Percentiles rank a stretch among this genome's conserved stretches.
phyloP scores from a whole-genome alignment of 2,113 vertebrate genomes.

The Erpornis zantholeuca region DNA sequence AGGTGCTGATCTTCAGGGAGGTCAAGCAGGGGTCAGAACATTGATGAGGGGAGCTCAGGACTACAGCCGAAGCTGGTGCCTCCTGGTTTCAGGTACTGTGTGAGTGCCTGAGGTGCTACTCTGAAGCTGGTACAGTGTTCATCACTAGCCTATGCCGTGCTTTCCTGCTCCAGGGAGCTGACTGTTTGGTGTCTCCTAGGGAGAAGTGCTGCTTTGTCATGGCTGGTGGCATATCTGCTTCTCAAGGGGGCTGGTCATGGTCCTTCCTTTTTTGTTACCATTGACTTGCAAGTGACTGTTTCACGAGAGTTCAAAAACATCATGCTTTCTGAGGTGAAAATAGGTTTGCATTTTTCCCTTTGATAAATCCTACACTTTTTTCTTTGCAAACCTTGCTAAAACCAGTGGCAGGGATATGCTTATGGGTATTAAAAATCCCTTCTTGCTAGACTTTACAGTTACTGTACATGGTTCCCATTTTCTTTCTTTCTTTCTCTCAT shows the following conservation, averaged over 20 bases:
- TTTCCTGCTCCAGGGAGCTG: neutral
- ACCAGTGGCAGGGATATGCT: neutral
- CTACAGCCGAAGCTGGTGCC: neutral
- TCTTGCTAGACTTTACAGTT: neutral
- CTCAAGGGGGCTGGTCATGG: neutral
- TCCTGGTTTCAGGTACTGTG: neutral
- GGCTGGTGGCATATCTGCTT: neutral
- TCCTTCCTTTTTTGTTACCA: neutral
- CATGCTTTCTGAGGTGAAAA: neutral
- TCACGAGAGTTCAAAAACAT: neutral
- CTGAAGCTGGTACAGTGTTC: neutral
- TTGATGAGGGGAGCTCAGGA: no score
- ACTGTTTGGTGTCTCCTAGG: neutral
- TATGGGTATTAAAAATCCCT: neutral
- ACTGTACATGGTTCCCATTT: neutral
- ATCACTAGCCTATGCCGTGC: accelerated
- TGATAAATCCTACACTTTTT: neutral
- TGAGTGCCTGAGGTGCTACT: neutral
- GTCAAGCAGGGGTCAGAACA: neutral
- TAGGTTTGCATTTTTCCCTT: neutral
- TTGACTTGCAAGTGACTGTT: neutral
- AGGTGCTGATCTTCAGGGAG: neutral
- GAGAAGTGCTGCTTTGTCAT: neutral
- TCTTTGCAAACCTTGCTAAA: neutral
- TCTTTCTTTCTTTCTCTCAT: neutral